Conservation (phyloP, 2,113 vertebrate genomes). For the Rhinopithecus roxellana region DNA sequence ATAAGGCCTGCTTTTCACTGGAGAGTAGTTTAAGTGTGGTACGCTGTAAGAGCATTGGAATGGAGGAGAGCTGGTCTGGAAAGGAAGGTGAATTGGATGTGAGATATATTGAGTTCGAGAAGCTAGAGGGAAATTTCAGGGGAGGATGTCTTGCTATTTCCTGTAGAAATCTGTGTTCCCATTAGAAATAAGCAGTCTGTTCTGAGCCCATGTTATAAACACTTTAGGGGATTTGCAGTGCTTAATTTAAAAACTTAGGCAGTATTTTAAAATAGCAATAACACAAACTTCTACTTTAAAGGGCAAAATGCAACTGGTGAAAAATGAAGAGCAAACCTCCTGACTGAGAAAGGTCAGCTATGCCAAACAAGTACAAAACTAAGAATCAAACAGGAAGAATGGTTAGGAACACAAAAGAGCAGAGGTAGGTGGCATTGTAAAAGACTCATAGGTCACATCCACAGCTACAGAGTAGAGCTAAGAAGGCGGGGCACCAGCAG, state of each 20-base stretch:
- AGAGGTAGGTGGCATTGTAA: background rate
- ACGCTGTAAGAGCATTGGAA: background rate
- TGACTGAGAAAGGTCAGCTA: background rate
- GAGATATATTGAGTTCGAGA: background rate
- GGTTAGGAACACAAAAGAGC: background rate
- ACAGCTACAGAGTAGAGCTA: background rate
- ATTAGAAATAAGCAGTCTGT: constrained; percentile 47
- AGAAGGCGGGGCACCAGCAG: background rate
- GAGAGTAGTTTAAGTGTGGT: background rate
- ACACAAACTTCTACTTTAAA: constrained; percentile 37
- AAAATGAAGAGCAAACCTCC: constrained; percentile 1
- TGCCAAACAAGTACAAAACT: background rate
- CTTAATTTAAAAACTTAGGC: constrained; percentile 62
- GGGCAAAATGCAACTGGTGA: constrained; percentile 17
- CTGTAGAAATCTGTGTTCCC: constrained; percentile 16
- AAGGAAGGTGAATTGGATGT: constrained; percentile 23
- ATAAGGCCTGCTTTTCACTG: background rate
- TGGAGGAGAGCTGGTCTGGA: background rate
- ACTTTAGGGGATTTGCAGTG: constrained; percentile 36
- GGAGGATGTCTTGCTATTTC: constrained; percentile 10
- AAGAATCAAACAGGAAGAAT: background rate
- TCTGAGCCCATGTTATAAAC: constrained; percentile 2
- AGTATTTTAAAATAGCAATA: constrained; percentile 58
- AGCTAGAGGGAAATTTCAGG: background rate
- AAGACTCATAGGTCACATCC: background rate